Evolutionary conservation across 2,113 vertebrate species (phyloP), one percentile per base, ranked within the genome.

Genomic region (Pseudopipra pipra): DNA sequence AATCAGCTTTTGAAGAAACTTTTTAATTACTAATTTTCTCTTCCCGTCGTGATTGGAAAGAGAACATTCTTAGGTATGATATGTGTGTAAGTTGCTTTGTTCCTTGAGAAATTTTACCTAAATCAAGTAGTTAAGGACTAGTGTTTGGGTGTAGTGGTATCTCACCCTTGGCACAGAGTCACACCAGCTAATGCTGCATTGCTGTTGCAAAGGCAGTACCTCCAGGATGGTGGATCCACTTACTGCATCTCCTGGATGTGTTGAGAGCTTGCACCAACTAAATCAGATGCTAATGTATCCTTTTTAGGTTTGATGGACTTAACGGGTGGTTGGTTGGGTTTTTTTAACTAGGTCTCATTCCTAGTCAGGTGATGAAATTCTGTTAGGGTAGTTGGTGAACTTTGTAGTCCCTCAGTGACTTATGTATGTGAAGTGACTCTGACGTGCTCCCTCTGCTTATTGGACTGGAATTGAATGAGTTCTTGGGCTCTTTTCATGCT

Each of bases 51-150:
- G 33, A 10, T 6, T 43, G 22, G 30, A 18, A 86, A 67, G 31
- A 91, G 47, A 66, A 28, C 21, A 58, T 85, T 79, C 4, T 33
- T 33, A 22, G 6, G 24, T 13, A 2, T 35, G 28, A 9, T 44
- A 6, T 16, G 18, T 61, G 35, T 78, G 20, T 51, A 43, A 85
- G 39, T 49, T 22, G 4, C 61, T 59, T 67, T 55, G 13, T 65
- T 85, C 31, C 49, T 81, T 52, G 41, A 63, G 56, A 61, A 68
- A 12, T 67, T 30, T 35, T 62, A 11, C 37, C 62, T 46, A 25
- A 13, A 11, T 51, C 2, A 2, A 2, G 14, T 20, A 13, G 58
- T 22, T 54, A n/a, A 18, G 27, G 35, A 28, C 12, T 0, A 0
- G 16, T n/a, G 30, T 23, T 9, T 58, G 55, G 8, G 17, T 65